These are phyloP conservation scores for Mola mola DNA, from an alignment of 2,113 vertebrate genomes.

Conservation along the genomic window DNA sequence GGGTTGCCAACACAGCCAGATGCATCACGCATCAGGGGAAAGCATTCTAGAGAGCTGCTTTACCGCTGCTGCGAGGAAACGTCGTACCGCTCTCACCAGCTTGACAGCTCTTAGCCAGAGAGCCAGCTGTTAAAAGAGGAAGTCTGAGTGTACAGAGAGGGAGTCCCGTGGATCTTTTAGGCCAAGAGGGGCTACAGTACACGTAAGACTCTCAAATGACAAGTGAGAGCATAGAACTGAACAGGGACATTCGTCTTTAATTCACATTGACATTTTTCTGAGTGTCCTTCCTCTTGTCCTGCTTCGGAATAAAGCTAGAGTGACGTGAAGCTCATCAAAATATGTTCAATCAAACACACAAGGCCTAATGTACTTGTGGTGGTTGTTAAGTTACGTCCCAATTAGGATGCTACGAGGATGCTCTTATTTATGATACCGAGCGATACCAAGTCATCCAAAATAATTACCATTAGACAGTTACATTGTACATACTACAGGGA, in stretches of 20 bases:
- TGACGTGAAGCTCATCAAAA: background rate
- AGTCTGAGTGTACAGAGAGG: slow-evolving; percentile 41
- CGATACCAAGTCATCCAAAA: background rate
- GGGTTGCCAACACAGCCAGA: slow-evolving; percentile 59
- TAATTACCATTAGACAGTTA: slow-evolving; percentile 3
- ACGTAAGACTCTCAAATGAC: slow-evolving; percentile 27
- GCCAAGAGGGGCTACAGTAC: slow-evolving; percentile 25
- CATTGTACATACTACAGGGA: too few relatives aligned
- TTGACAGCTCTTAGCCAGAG: slow-evolving; percentile 58
- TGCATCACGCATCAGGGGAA: slow-evolving; percentile 29
- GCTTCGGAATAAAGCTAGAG: background rate
- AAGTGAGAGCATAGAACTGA: slow-evolving; percentile 12
- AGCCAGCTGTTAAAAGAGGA: slow-evolving; percentile 62
- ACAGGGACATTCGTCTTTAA: too few relatives aligned
- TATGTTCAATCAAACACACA: background rate
- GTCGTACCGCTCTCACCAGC: slow-evolving; percentile 50
- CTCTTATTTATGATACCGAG: background rate
- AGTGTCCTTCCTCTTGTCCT: too few relatives aligned
- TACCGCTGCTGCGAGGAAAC: slow-evolving; percentile 58
- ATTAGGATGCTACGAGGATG: too few relatives aligned
- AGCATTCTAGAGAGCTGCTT: slow-evolving; percentile 48
- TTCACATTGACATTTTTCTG: too few relatives aligned
- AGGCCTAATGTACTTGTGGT: background rate
- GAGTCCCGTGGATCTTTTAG: slow-evolving; percentile 36
- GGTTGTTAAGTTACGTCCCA: background rate